Evolutionary conservation across 2,113 vertebrate species (phyloP).

Genomic region (Smithornis capensis): DNA sequence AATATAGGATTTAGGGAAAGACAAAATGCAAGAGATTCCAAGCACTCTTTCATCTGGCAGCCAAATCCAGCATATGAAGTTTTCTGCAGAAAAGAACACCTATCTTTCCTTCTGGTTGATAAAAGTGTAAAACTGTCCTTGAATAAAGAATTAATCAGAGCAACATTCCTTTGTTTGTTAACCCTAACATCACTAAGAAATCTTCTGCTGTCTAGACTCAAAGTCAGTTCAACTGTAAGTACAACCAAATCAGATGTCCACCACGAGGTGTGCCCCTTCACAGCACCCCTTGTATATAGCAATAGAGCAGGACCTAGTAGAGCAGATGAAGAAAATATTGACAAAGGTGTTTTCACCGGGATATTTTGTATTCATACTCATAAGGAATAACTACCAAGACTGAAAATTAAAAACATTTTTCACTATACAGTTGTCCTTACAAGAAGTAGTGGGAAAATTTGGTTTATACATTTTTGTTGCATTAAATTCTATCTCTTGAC

Average conservation of each 20-base stretch:
- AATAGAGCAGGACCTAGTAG: background rate
- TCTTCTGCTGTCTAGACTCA: background rate
- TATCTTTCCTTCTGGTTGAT: background rate
- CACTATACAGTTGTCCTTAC: background rate
- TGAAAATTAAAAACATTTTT: background rate
- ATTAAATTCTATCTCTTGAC: background rate
- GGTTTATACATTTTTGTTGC: background rate
- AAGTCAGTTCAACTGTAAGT: background rate
- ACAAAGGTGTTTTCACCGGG: background rate
- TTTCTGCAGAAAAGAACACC: background rate
- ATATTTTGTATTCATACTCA: background rate
- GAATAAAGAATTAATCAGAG: background rate
- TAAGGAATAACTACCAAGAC: background rate
- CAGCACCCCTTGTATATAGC: background rate
- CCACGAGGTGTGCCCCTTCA: rapidly evolving
- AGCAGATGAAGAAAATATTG: background rate
- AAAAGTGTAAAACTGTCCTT: background rate
- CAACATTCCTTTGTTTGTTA: background rate
- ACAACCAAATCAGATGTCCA: background rate
- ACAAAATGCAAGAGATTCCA: background rate
- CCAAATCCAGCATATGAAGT: background rate
- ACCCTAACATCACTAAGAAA: background rate
- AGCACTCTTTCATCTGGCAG: background rate
- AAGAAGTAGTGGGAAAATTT: background rate
- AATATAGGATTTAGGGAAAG: background rate